Base-by-base conservation (phyloP, 1,140 invertebrate genomes). In the Coptotermes formosanus region DNA sequence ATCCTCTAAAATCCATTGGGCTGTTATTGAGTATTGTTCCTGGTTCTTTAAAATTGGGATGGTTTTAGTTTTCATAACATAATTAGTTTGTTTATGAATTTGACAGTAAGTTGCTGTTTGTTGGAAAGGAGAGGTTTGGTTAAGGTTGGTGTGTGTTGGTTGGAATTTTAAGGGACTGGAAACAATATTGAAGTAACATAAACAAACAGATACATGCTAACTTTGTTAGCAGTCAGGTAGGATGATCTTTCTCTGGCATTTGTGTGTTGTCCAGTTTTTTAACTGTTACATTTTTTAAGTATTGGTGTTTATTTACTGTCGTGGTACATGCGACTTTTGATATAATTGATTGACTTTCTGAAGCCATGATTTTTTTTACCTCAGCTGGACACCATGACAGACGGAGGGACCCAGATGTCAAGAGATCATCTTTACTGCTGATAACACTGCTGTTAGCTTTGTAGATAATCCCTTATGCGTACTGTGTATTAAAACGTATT, bases 161-260 rank as follows among this genome's bases (percentile, higher is more conserved):
- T 55, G 19, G n/a, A 75, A 75, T 75, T 75, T 75, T 75, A 75
- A 75, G 64, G 64, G 64, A 75, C 64, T 75, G 64, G 64, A 75
- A 75, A 75, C 64, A 75, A 75, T 75, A 75, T 75, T 75, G 64
- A 75, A 75, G n/a, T 75, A 75, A 75, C 64, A 75, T 75, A 75
- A 75, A 55, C 1, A 55, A 55, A 55, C 52, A 55, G n/a, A 75
- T 25, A 75, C 30, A 38, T 55, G 25, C n/a, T 75, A 75, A 75
- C 64, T 30, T 14, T 75, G 64, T 30, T 75, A 30, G 64, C 64
- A 75, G n/a, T 16, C 64, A 75, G 64, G 64, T n/a, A 75, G 64
- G 64, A 75, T 75, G 64, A 75, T 75, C 64, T 75, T 75, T 14
- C 14, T 75, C 55, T 75, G 64, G 14, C 64, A 30, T 30, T 55